phyloP scores from a whole-genome alignment of 1,140 invertebrate species.

The Tetramorium alpestre region DNA sequence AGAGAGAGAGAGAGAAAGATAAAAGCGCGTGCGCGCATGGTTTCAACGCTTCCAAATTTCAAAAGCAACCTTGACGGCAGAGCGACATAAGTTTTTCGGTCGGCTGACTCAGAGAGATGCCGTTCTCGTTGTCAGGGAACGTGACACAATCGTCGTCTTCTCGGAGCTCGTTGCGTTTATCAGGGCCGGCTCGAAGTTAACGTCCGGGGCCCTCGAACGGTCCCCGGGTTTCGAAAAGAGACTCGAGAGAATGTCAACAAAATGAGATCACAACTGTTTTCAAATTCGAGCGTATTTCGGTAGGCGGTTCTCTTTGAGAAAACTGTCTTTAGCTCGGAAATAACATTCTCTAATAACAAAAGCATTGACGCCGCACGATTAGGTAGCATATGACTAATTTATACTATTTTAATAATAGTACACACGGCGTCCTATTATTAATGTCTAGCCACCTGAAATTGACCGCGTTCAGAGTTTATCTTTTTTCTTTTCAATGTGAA shows the following conservation, averaged over 20 bases:
- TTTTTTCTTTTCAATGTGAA: too few relatives aligned
- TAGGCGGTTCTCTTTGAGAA: not conserved
- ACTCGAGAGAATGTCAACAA: not conserved
- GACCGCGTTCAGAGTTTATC: too few relatives aligned
- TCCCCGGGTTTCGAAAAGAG: not conserved
- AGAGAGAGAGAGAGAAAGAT: not conserved
- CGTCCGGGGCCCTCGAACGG: not conserved
- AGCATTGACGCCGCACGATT: not conserved
- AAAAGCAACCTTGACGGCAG: constrained; percentile 41
- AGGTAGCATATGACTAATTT: not conserved
- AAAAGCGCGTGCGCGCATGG: not conserved
- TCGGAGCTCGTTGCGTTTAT: not conserved
- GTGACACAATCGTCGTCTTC: constrained; percentile 55
- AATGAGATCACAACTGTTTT: not conserved
- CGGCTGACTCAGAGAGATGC: constrained; percentile 38
- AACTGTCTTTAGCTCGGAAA: not conserved
- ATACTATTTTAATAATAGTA: too few relatives aligned
- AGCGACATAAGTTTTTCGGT: constrained; percentile 46
- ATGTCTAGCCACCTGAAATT: too few relatives aligned
- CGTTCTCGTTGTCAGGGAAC: constrained; percentile 31
- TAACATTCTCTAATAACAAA: not conserved
- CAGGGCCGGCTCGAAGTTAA: not conserved
- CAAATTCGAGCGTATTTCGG: not conserved
- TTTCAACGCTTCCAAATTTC: constrained; percentile 42
- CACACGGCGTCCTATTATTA: too few relatives aligned